Evolutionary conservation across 2,113 vertebrate species (phyloP).

Genomic region (Elaphurus davidianus): DNA sequence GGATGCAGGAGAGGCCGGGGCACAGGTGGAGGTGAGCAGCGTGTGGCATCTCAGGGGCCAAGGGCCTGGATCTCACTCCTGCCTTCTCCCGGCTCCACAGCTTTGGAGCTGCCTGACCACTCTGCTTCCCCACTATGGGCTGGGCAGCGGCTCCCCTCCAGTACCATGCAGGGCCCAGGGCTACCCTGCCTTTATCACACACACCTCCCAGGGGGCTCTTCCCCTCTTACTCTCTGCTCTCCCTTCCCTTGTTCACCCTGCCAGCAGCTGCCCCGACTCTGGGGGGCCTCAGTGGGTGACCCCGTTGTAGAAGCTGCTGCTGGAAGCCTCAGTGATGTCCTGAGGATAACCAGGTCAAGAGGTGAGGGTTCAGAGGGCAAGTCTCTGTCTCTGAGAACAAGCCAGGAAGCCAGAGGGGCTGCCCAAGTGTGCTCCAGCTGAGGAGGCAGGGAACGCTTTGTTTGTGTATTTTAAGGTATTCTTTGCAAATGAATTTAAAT

Average conservation of each 20-base stretch:
- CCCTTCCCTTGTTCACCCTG: not conserved
- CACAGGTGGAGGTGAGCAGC: not conserved
- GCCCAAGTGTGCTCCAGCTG: not conserved
- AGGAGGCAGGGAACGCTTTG: not conserved
- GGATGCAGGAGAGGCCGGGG: not conserved
- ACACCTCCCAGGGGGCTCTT: not conserved
- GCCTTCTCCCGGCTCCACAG: not conserved
- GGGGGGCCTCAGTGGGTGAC: accelerated
- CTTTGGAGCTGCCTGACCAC: not conserved
- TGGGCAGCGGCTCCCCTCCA: not conserved
- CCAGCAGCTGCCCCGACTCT: not conserved
- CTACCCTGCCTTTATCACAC: not conserved
- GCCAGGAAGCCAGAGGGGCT: not conserved
- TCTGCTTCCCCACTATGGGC: not conserved
- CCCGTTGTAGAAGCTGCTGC: not conserved
- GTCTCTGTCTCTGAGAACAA: not conserved
- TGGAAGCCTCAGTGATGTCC: not conserved
- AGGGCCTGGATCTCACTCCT: not conserved
- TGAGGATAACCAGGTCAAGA: not conserved
- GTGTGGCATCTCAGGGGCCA: not conserved
- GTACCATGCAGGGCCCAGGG: not conserved
- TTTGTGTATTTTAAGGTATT: not conserved
- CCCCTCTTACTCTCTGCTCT: not conserved
- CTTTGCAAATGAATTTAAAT: conserved; percentile 13
- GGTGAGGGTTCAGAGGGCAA: conserved; percentile 17